Conservation (phyloP, 2,113 vertebrate genomes). For the Siniperca chuatsi region DNA sequence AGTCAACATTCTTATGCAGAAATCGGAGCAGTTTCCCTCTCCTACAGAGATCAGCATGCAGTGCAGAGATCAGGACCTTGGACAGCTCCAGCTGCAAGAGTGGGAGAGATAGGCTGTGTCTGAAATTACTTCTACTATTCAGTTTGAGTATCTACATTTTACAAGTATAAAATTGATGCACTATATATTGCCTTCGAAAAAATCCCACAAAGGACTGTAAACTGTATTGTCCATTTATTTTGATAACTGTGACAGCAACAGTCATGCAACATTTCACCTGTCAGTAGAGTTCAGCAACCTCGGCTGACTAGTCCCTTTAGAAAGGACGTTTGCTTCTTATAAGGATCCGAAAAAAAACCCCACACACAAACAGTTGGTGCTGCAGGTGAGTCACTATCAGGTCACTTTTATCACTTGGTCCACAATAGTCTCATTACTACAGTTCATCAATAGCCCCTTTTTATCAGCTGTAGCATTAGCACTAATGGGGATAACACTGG, state of each 20-base stretch:
- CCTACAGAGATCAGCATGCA: neutral
- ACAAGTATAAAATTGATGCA: neutral
- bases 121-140: neutral
- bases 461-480: constrained; percentile 70
- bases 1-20: neutral
- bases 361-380: neutral
- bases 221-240: neutral
- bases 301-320: neutral
- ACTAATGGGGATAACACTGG: constrained; percentile 61
- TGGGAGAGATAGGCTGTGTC: neutral
- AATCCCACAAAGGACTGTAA: too few species aligned
- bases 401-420: constrained; percentile 27
- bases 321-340: neutral
- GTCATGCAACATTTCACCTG: neutral
- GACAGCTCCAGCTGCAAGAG: constrained; percentile 31
- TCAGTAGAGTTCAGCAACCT: neutral
- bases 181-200: too few species aligned
- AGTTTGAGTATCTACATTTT: neutral
- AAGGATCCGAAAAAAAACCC: neutral
- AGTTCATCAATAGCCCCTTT: constrained; percentile 62
- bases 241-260: neutral
- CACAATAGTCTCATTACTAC: constrained; percentile 48
- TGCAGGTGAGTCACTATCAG: neutral
- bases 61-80: constrained; percentile 35
- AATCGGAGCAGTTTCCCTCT: neutral